phyloP scores from a whole-genome alignment of 2,888 invertebrate species.

The Linyphia triangularis region DNA sequence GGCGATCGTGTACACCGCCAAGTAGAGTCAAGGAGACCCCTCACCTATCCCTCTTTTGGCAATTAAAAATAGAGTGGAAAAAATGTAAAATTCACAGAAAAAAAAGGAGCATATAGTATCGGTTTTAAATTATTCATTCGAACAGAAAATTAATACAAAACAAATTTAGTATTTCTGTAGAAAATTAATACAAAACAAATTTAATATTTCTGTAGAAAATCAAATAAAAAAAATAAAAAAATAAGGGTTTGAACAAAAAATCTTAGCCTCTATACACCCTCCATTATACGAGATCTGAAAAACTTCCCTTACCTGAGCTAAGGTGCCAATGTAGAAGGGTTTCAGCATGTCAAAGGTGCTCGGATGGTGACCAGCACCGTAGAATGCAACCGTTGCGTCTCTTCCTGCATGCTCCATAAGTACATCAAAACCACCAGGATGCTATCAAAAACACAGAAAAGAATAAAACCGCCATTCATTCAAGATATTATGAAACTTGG shows the following conservation, averaged over 20 bases:
- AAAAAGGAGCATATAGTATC: not conserved
- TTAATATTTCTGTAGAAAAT: too few species aligned
- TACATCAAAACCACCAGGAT: slow-evolving; percentile 91
- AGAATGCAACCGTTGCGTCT: slow-evolving; percentile 90
- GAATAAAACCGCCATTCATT: too few species aligned
- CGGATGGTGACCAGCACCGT: slow-evolving; percentile 88
- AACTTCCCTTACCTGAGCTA: slow-evolving; percentile 83
- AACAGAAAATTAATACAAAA: too few species aligned
- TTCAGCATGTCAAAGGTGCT: slow-evolving; percentile 85
- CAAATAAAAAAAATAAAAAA: too few species aligned
- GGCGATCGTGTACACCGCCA: too few species aligned
- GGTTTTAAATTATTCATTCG: too few species aligned
- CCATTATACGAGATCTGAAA: too few species aligned
- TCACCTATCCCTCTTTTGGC: too few species aligned
- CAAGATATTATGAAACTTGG: too few species aligned
- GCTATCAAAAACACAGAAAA: slow-evolving; percentile 81
- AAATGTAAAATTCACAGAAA: not conserved
- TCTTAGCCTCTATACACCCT: too few species aligned
- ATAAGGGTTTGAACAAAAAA: too few species aligned
- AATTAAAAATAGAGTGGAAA: not conserved
- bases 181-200: not conserved
- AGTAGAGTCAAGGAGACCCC: too few species aligned
- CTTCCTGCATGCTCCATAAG: slow-evolving; percentile 90
- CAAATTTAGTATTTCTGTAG: not conserved
- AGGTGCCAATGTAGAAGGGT: slow-evolving; percentile 86